Percentiles rank a stretch among this genome's conserved stretches.
These are phyloP conservation scores for Bombus breviceps DNA, from an alignment of 1,140 invertebrate genomes.

Conservation along the genomic window DNA sequence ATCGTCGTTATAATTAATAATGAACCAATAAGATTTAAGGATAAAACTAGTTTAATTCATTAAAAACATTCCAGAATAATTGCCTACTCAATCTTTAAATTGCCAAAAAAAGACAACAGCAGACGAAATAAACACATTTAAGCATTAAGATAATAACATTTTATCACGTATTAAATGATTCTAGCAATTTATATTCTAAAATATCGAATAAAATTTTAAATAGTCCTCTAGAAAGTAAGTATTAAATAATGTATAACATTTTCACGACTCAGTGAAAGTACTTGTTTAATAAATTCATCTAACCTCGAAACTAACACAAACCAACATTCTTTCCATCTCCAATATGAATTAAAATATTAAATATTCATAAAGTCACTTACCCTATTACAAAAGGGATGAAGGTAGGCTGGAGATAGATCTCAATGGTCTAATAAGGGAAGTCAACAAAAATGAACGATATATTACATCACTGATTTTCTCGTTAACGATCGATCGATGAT, in stretches of 20 bases:
- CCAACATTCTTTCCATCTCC: background rate
- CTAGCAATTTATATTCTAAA: background rate
- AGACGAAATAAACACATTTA: background rate
- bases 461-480: background rate
- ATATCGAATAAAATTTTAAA: background rate
- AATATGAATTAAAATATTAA: background rate
- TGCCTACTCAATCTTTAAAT: background rate
- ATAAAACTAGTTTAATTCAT: background rate
- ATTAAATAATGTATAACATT: background rate
- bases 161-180: background rate
- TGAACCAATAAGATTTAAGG: background rate
- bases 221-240: background rate
- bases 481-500: background rate
- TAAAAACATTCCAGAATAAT: background rate
- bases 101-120: background rate
- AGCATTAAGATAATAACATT: background rate
- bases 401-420: background rate
- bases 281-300: background rate
- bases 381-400: background rate
- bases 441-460: background rate
- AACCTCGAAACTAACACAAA: background rate
- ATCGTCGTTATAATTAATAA: background rate
- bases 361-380: background rate
- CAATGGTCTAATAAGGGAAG: too few relatives aligned
- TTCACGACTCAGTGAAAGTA: background rate